A percentile compares a stretch with the other conserved stretches of the same genome.
Evolutionary conservation across 2,113 vertebrate genomes (phyloP).

Genomic region (Pelodiscus sinensis): DNA sequence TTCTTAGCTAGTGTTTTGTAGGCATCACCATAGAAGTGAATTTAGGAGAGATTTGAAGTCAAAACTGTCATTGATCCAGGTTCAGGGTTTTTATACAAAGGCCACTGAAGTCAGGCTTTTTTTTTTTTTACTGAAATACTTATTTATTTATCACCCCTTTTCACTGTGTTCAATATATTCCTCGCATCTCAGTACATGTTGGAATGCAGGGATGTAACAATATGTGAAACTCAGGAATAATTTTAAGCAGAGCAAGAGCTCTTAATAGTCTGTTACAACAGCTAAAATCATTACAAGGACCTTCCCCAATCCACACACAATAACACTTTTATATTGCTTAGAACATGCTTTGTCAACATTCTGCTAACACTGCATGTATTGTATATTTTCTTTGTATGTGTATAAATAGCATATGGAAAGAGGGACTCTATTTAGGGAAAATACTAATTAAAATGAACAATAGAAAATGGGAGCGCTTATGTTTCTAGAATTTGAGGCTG

Average conservation of each 20-base stretch:
- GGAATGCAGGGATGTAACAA: background rate
- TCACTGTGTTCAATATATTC: background rate
- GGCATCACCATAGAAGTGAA: background rate
- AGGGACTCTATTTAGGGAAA: conserved; percentile 79
- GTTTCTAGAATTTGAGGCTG: conserved; percentile 83
- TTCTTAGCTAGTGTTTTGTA: conserved; percentile 25
- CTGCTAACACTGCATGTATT: conserved; percentile 71
- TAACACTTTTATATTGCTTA: conserved; percentile 29
- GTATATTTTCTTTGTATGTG: conserved; percentile 72
- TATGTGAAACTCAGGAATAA: background rate
- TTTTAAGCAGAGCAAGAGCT: background rate
- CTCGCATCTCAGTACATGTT: background rate
- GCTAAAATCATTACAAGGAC: conserved; percentile 39
- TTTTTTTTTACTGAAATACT: conserved; percentile 11
- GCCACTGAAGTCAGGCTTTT: background rate
- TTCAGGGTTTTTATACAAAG: background rate
- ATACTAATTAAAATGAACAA: conserved; percentile 86
- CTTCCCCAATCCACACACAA: conserved; percentile 56
- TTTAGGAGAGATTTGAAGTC: conserved; percentile 3
- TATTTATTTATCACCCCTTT: background rate
- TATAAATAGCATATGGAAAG: conserved; percentile 81
- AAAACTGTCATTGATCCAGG: background rate
- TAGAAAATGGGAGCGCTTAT: conserved; percentile 70
- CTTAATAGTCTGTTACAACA: background rate
- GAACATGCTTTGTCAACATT: conserved; percentile 50